Base-by-base conservation (phyloP, 2,797 vertebrate species). In the Scomberomorus guttatus region DNA sequence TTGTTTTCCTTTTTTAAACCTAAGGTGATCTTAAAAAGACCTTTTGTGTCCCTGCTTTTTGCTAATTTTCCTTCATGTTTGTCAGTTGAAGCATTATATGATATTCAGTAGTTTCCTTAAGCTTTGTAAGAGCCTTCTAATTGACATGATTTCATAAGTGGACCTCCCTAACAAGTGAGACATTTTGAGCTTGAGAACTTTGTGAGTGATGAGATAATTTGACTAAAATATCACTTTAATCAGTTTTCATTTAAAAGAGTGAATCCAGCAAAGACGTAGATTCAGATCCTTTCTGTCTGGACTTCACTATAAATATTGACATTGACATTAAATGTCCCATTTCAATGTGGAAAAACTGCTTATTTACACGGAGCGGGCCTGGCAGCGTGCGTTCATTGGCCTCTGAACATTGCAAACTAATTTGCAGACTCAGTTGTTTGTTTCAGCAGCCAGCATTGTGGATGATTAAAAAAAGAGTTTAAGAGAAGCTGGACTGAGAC, bases 261-360 rank as follows among this genome's bases (percentile, higher is more conserved):
- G 85, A 78, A 48, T 87, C 81, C 80, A 61, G 71, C 46, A 32
- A 52, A 83, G 79, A 64, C 10, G 6, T 17, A 54, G 69, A 77
- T 62, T 57, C 10, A 79, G 34, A 58, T 61, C 29, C 29, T 69
- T 61, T 78, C 39, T 56, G 50, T 46, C 64, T 78, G 80, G 88
- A 80, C 66, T 42, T 91, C 90, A 88, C 88, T 89, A 52, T 87
- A 91, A 90, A 82, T 46, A 57, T 44, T 75, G 86, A 91, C 88
- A 57, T 44, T 75, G 86, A 91, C 88, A 91, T 92, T 9, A 83
- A 92, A 92, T 90, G 91, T 93, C 90, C 88, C 62, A 44, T 57
- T 81, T 75, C 51, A 83, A 87, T 79, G 79, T 86, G 81, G 82
- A 81, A 52, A 70, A 65, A 37, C 85, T 91, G 86, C 87, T 90